These are phyloP conservation scores for Gortyna flavago DNA, from an alignment of 2,888 invertebrate species.

Conservation along the genomic window DNA sequence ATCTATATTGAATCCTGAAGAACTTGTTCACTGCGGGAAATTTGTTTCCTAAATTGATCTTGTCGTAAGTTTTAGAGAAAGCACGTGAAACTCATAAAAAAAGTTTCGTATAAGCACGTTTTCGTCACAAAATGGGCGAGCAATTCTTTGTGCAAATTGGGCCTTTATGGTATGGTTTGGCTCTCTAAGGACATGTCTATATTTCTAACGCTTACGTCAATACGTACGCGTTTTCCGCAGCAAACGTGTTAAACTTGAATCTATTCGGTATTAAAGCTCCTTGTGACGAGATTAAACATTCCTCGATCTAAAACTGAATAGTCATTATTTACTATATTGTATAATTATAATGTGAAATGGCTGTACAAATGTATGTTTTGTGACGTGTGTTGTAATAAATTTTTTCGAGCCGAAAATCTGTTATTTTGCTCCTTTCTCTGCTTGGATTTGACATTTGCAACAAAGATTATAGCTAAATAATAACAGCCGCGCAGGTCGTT, in stretches of 20 bases:
- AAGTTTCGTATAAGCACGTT: background rate
- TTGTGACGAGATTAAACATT: conserved; percentile 67
- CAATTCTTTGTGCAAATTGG: background rate
- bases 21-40: conserved; percentile 29
- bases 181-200: background rate
- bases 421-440: background rate
- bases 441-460: background rate
- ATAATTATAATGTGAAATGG: conserved; percentile 77
- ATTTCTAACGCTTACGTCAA: conserved; percentile 7
- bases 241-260: conserved; percentile 30
- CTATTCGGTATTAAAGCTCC: conserved; percentile 52
- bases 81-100: background rate
- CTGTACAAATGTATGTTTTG: conserved; percentile 87
- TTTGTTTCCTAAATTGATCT: conserved; percentile 1
- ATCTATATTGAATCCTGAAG: conserved; percentile 30
- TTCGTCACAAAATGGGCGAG: conserved; percentile 10
- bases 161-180: background rate
- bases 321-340: conserved; percentile 73
- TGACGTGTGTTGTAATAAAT: conserved; percentile 87
- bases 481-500: no score
- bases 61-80: background rate
- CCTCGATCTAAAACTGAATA: conserved; percentile 69
- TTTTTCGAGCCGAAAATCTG: conserved; percentile 75
- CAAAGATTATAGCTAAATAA: background rate
- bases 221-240: conserved; percentile 13